Percentiles rank a stretch among this genome's conserved stretches.
These are phyloP conservation scores for Chlorodrepanis virens DNA, from an alignment of 2,113 vertebrate genomes.

Conservation along the genomic window DNA sequence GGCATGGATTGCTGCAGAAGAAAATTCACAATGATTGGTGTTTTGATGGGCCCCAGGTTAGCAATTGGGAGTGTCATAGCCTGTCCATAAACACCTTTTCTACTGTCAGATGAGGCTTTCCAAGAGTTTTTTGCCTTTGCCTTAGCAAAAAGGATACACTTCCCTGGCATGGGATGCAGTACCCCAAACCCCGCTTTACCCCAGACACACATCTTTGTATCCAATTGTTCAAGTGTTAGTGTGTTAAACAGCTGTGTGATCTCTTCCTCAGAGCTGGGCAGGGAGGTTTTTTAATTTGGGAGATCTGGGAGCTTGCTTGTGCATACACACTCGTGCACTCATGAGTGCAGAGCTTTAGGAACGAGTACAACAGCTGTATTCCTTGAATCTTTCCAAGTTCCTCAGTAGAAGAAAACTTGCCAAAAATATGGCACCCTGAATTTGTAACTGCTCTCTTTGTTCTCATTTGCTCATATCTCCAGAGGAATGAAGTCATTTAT, in stretches of 20 bases:
- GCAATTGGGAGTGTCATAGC: background rate
- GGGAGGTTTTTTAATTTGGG: background rate
- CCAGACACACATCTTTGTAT: background rate
- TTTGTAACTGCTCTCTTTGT: conserved; percentile 37
- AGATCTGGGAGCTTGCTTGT: background rate
- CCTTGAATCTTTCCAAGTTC: background rate
- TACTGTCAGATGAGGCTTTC: background rate
- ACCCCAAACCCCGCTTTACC: background rate
- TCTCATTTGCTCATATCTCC: background rate
- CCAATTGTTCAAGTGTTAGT: background rate
- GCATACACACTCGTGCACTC: background rate
- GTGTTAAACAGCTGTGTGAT: background rate
- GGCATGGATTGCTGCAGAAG: background rate
- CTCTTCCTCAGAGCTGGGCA: background rate
- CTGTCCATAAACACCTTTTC: background rate
- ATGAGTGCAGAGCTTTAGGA: background rate
- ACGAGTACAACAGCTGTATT: background rate
- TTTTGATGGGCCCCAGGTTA: background rate
- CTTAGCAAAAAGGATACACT: background rate
- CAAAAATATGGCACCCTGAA: background rate
- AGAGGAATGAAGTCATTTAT: conserved; percentile 47
- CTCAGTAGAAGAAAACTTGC: background rate
- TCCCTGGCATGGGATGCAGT: background rate
- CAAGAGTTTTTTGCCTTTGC: background rate
- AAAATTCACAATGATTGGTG: background rate